phyloP scores from a whole-genome alignment of 2,888 invertebrate genomes.

The Furcula furcula region DNA sequence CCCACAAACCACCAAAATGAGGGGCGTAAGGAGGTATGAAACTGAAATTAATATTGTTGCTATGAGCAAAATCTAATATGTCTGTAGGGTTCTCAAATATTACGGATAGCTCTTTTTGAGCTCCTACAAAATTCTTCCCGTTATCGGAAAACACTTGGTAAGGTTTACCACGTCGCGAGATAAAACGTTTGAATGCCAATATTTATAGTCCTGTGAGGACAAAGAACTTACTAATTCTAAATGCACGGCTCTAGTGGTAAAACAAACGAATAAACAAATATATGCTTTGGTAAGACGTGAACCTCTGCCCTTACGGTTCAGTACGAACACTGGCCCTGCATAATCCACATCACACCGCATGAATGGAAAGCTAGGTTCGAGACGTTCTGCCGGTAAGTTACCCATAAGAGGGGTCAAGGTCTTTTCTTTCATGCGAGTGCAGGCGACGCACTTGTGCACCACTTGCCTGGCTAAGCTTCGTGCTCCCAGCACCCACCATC shows the following conservation, averaged over 20 bases:
- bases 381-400: not conserved
- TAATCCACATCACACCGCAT: conserved; percentile 23
- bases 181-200: conserved; percentile 8
- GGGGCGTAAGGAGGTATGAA: conserved; percentile 15
- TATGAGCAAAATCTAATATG: conserved; percentile 6
- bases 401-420: not conserved
- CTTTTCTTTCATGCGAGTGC: conserved; percentile 1
- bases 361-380: conserved; percentile 13
- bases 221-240: conserved; percentile 4
- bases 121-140: conserved; percentile 19
- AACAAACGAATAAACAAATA: conserved; percentile 4
- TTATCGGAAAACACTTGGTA: conserved; percentile 25
- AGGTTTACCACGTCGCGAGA: conserved; percentile 25
- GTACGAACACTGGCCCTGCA: conserved; percentile 16
- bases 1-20: conserved; percentile 17
- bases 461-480: conserved; percentile 6
- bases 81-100: conserved; percentile 5
- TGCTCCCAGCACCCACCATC: conserved; percentile 12
- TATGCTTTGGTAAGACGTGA: conserved; percentile 1
- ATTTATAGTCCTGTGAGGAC: not conserved
- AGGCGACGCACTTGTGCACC: not conserved
- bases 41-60: conserved; percentile 6
- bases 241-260: conserved; percentile 3
- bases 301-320: conserved; percentile 3
- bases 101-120: conserved; percentile 12